Base-by-base conservation (phyloP, 2,113 vertebrate genomes). In the Salvelinus namaycush region DNA sequence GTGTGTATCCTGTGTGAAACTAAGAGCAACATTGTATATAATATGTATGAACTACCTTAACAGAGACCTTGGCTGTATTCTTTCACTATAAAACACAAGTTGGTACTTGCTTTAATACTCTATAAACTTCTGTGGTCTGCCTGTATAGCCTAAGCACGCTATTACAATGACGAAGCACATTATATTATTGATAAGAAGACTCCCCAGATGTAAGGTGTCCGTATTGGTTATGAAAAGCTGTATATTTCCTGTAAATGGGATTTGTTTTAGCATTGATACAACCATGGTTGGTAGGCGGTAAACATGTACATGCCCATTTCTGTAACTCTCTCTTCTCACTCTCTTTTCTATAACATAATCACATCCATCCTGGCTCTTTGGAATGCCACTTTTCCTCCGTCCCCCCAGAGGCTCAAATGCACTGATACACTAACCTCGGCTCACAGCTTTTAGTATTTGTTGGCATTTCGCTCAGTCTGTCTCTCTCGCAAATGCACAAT, bases 381-480 rank as follows among this genome's bases (percentile, higher is more conserved):
- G 62, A 76, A 48, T 65, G 81, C 27, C 81, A 87, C 84, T 44
- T 44, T 44, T 44, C 39, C 39, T 44, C 83, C 83, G 62, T 76
- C 72, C 81, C 72, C 78, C 20, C 79, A 69, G 70, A 70, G 13
- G 65, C 62, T 78, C 64, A 73, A 70, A 76, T 71, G 39, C 64
- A 69, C 60, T 4, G 68, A 77, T 77, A 79, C 44, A 69, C 77
- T 70, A 70, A 81, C 70, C n/a, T 60, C 13, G 9, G 39, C 39
- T 44, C 2, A 13, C 79, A 27, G 71, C 72, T 66, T 44, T 22
- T 18, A 68, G 82, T 70, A 72, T 84, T 88, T 80, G 81, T 83
- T 89, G 87, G 81, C 88, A 87, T 87, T 89, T 89, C 66, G 49
- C 39, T n/a, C n/a, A 29, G 39, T 44, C 39, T 44, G 72, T 79